Percentiles rank a stretch among this genome's conserved stretches.
These are phyloP conservation scores for Cherax quadricarinatus DNA, from an alignment of 1,140 invertebrate species.

Conservation along the genomic window DNA sequence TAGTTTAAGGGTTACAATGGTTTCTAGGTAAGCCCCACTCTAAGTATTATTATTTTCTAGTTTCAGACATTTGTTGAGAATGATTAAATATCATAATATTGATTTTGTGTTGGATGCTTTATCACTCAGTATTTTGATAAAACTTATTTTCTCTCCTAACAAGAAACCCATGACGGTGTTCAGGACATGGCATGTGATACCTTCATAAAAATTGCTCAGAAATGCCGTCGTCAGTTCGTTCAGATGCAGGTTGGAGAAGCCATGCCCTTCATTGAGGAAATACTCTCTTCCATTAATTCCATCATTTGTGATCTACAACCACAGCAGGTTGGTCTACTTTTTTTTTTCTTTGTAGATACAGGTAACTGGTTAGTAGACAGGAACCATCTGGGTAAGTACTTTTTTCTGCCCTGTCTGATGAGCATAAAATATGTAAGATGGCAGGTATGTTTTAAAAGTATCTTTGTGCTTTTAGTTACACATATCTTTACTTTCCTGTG, in stretches of 20 bases:
- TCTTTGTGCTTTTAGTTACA: too few relatives aligned
- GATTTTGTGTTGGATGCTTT: not conserved
- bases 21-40: too few relatives aligned
- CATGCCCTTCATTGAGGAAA: conserved; percentile 99
- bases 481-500: too few relatives aligned
- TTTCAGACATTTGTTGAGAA: too few relatives aligned
- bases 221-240: conserved; percentile 98
- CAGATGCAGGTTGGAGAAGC: conserved; percentile 96
- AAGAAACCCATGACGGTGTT: conserved; percentile 99
- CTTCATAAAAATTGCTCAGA: conserved; percentile 99
- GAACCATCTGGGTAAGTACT: too few relatives aligned
- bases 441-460: too few relatives aligned
- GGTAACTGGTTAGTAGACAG: too few relatives aligned
- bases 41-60: too few relatives aligned
- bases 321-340: conserved; percentile 85
- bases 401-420: too few relatives aligned
- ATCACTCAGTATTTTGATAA: not conserved
- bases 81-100: not conserved
- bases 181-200: conserved; percentile 99
- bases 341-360: too few relatives aligned
- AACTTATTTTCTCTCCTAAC: conserved; percentile 73
- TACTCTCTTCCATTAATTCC: conserved; percentile 94
- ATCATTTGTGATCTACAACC: conserved; percentile 99
- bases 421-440: too few relatives aligned
- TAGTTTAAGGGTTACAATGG: too few relatives aligned